Conservation (phyloP, 2,797 vertebrate species). For the Gadopsis bispinosus region DNA sequence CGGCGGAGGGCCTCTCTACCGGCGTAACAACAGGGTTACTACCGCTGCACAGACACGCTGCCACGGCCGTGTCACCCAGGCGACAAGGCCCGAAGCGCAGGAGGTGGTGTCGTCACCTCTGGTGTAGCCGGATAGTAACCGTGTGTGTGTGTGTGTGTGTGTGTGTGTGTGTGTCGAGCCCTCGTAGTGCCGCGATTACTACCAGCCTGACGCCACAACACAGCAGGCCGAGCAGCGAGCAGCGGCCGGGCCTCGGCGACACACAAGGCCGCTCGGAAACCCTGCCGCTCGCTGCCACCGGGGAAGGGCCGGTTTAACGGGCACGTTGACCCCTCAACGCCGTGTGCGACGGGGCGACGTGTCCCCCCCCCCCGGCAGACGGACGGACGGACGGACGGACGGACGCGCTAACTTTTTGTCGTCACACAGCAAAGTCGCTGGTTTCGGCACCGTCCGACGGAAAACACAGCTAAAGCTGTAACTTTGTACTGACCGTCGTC, state of each 20-base stretch:
- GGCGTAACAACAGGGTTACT: constrained; percentile 39
- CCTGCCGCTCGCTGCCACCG: constrained; percentile 54
- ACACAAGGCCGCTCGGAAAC: constrained; percentile 78
- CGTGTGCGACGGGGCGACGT: too few relatives aligned
- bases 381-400: too few relatives aligned
- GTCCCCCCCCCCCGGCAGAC: too few relatives aligned
- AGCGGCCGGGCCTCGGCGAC: constrained; percentile 79
- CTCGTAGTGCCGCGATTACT: constrained; percentile 84
- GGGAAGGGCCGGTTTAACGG: constrained; percentile 57
- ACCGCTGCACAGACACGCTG: neutral
- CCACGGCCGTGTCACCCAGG: too few relatives aligned
- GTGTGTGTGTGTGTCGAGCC: constrained; percentile 73
- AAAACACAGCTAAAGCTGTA: constrained; percentile 23
- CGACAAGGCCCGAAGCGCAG: constrained; percentile 40
- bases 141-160: too few relatives aligned
- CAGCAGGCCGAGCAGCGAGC: constrained; percentile 76
- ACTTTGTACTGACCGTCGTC: constrained; percentile 48
- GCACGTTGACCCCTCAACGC: constrained; percentile 23
- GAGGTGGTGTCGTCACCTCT: constrained; percentile 69
- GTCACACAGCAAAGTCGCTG: constrained; percentile 37
- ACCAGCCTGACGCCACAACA: constrained; percentile 81
- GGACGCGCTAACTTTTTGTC: too few relatives aligned
- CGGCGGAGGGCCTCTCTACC: neutral
- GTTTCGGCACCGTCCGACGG: constrained; percentile 39
- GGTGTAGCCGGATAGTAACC: constrained; percentile 72